A percentile compares a stretch with the other conserved stretches of the same genome.
Conservation (phyloP, 92 coral and sea anemone species). For the Palythoa grandis region DNA sequence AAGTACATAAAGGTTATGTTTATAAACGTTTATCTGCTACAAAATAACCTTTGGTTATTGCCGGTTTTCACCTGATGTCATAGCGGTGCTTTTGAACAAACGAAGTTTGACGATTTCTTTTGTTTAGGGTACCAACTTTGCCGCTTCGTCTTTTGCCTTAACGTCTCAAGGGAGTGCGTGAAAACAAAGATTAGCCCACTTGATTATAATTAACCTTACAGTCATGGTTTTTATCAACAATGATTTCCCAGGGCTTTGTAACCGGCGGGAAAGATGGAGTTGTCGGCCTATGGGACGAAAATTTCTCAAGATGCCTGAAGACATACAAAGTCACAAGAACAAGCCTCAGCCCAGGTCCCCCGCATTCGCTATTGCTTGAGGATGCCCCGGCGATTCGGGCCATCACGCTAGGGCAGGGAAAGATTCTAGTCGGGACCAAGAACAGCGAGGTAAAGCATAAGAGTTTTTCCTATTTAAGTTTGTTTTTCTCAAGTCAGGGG, state of each 20-base stretch:
- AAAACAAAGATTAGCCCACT: no score
- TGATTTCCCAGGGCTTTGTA: slow-evolving; percentile 79
- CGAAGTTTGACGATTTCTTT: no score
- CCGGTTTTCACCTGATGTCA: no score
- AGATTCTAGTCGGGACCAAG: slow-evolving; percentile 90
- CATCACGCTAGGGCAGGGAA: slow-evolving; percentile 95
- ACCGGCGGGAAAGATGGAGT: slow-evolving; percentile 98
- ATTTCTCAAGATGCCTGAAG: slow-evolving; percentile 92
- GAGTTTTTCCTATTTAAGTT: background rate
- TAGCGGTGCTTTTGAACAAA: no score
- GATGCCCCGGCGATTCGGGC: slow-evolving; percentile 95
- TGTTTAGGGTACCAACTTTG: no score
- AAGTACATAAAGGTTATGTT: no score
- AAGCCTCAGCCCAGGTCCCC: slow-evolving; percentile 80
- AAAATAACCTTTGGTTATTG: no score
- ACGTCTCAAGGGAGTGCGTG: no score
- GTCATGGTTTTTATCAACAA: background rate
- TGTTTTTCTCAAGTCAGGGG: background rate
- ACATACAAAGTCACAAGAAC: slow-evolving; percentile 89
- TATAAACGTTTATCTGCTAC: no score
- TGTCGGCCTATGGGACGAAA: slow-evolving; percentile 93
- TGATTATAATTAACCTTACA: background rate
- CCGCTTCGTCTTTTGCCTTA: no score
- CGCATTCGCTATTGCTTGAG: slow-evolving; percentile 72
- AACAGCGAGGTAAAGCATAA: slow-evolving; percentile 84